phyloP scores from a whole-genome alignment of 2,113 vertebrate genomes.

The Propithecus coquereli region DNA sequence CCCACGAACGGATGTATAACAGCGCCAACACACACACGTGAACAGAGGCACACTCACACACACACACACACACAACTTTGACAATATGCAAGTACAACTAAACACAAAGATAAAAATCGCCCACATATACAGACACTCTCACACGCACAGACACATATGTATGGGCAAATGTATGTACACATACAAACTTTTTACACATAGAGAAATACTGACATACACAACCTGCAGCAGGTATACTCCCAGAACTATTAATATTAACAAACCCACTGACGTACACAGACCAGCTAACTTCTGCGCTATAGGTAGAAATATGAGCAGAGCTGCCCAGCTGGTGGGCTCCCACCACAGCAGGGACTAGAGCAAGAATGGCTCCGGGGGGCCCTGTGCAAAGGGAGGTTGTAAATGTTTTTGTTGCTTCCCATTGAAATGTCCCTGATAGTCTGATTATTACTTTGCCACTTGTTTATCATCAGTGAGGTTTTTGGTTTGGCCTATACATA shows the following conservation, averaged over 20 bases:
- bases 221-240: neutral
- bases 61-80: neutral
- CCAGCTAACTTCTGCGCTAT: neutral
- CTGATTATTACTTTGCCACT: constrained; percentile 9
- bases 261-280: neutral
- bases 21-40: neutral
- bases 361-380: neutral
- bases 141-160: neutral
- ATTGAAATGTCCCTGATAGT: neutral
- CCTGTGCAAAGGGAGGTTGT: neutral
- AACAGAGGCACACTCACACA: neutral
- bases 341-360: neutral
- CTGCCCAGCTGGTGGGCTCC: neutral
- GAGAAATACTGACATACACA: neutral
- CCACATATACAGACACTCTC: neutral
- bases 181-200: neutral
- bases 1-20: neutral
- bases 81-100: neutral
- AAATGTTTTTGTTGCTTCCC: neutral
- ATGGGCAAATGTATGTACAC: neutral
- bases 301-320: constrained; percentile 1
- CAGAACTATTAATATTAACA: neutral
- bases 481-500: neutral
- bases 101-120: constrained; percentile 25
- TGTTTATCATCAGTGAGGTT: neutral